A percentile compares a stretch with the other conserved stretches of the same genome.
These are phyloP conservation scores for Seriola rivoliana DNA, from an alignment of 2,113 vertebrate species.

Conservation along the genomic window DNA sequence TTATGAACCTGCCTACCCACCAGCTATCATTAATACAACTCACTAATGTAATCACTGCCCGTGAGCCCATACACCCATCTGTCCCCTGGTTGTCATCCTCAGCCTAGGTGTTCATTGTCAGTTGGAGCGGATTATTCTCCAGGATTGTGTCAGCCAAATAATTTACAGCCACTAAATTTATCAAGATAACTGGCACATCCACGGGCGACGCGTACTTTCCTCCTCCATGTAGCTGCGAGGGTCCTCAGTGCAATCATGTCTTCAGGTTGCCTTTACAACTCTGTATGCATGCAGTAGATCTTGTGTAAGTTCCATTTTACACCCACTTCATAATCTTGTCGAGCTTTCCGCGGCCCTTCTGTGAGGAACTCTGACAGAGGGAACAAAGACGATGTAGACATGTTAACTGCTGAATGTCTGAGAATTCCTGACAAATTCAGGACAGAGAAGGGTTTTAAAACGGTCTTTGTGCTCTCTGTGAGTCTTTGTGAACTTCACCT, in stretches of 20 bases:
- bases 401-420: not conserved
- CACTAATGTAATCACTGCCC: slow-evolving; percentile 47
- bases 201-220: too few relatives aligned
- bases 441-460: not conserved
- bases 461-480: not conserved
- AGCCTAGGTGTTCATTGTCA: slow-evolving; percentile 41
- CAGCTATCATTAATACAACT: slow-evolving; percentile 60
- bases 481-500: not conserved
- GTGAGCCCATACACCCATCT: slow-evolving; percentile 46
- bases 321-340: not conserved
- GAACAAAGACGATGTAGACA: not conserved
- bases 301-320: not conserved
- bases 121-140: slow-evolving; percentile 33
- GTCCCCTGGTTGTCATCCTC: slow-evolving; percentile 49
- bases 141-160: not conserved
- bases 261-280: not conserved
- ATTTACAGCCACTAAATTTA: not conserved
- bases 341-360: not conserved
- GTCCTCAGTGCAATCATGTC: not conserved
- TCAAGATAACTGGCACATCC: not conserved
- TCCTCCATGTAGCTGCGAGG: not conserved
- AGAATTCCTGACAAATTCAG: not conserved
- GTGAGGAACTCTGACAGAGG: not conserved
- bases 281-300: not conserved
- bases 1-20: slow-evolving; percentile 24